Base-by-base conservation (phyloP, 2,113 vertebrate species). In the Cephalopholis sonnerati region DNA sequence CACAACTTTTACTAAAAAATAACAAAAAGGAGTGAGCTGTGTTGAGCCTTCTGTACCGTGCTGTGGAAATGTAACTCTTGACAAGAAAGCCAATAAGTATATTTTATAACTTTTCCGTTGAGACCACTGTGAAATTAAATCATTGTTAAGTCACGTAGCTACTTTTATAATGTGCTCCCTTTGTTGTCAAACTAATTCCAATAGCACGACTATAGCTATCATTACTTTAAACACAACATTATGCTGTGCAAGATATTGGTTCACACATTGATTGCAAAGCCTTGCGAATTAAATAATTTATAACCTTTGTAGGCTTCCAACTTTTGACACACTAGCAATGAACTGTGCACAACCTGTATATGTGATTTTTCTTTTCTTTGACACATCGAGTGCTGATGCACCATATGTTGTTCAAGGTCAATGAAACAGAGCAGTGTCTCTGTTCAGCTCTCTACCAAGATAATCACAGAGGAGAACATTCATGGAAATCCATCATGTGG, bases 401-500 rank as follows among this genome's bases (percentile, higher is more conserved):
- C 7, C 4, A 11, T 9, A 46, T 18, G 20, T 32, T 22, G 22
- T 5, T 18, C 18, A 44, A 68, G 69, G 29, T 58, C n/a, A 59
- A 20, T 64, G 70, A 58, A 41, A 13, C 12, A n/a, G 10, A 63
- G 5, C 54, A 10, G 12, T 16, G 6, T 58, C 12, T 74, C 44
- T 44, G 1, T 51, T 39, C 22, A 50, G 7, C 27, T 48, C 25
- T 57, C 17, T 15, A 11, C 41, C 48, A 64, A 55, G 32, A 74
- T 51, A 58, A 74, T 86, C 5, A 63, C 24, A 10, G 20, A 29
- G 41, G 4, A 27, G 48, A 58, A 17, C 67, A 63, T 57, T 81
- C n/a, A 22, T 79, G 54, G 15, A 63, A 75, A 79, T 86, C 50
- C n/a, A 41, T 83, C 39, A 63, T 50, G n/a, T 64, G 48, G 41